Percentiles rank a stretch among this genome's conserved stretches.
phyloP scores from a whole-genome alignment of 2,797 vertebrate species.

The Sciurus carolinensis region DNA sequence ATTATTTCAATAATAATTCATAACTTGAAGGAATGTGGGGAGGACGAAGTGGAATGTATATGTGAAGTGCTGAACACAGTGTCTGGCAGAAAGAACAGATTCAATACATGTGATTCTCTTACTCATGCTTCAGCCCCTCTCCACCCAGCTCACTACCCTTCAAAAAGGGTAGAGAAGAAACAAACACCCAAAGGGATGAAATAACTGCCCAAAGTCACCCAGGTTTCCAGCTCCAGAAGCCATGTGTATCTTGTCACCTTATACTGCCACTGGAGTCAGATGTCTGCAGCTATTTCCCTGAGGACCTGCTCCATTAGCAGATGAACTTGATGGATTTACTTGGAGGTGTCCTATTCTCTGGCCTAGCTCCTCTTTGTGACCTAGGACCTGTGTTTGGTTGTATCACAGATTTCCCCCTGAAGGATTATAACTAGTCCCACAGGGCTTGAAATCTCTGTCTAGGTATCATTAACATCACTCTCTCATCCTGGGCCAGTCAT shows the following conservation, averaged over 20 bases:
- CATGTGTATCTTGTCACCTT: not conserved
- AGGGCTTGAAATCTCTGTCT: not conserved
- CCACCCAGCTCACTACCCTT: not conserved
- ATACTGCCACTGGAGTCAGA: not conserved
- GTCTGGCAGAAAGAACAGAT: not conserved
- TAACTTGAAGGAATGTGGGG: constrained; percentile 61
- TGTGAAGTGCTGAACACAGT: constrained; percentile 43
- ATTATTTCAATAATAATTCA: constrained; percentile 71
- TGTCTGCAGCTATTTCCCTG: not conserved
- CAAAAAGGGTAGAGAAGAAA: constrained; percentile 20
- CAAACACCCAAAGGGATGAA: constrained; percentile 21
- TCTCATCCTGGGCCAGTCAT: not conserved
- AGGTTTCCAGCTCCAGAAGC: constrained; percentile 2
- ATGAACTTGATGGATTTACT: not conserved
- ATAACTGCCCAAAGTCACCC: not conserved
- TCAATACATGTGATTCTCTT: constrained; percentile 24
- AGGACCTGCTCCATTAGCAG: constrained; percentile 3
- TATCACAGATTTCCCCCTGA: constrained; percentile 18
- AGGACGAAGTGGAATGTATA: constrained; percentile 44
- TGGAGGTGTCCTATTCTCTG: not conserved
- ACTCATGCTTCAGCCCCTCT: constrained; percentile 33
- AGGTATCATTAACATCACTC: constrained; percentile 33
- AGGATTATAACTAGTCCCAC: constrained; percentile 44
- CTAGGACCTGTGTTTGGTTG: not conserved
- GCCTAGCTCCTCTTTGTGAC: constrained; percentile 9